These are phyloP conservation scores for Oncorhynchus keta DNA, from an alignment of 2,113 vertebrate species.

Conservation along the genomic window DNA sequence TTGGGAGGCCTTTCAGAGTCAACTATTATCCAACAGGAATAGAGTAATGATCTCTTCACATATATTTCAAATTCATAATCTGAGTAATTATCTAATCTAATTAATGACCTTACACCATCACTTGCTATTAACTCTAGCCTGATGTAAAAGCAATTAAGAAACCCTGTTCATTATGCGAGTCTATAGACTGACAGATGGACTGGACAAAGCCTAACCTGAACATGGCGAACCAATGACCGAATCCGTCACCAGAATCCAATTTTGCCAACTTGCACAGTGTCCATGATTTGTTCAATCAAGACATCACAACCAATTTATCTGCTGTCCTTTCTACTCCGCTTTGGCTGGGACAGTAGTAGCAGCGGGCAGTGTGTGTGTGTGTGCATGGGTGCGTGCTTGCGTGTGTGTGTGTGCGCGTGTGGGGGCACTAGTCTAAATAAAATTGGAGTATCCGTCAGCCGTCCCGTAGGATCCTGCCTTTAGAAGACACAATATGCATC, in stretches of 20 bases:
- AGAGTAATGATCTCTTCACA: background rate
- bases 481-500: conserved; percentile 37
- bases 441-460: conserved; percentile 65
- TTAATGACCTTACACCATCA: conserved; percentile 27
- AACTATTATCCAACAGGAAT: background rate
- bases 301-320: conserved; percentile 61
- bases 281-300: conserved; percentile 62
- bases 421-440: conserved; percentile 46
- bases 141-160: conserved; percentile 56
- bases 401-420: background rate
- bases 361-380: background rate
- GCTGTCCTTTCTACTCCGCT: conserved; percentile 7
- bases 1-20: too few species aligned
- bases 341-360: conserved; percentile 5
- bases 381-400: too few species aligned
- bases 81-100: background rate
- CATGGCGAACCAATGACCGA: conserved; percentile 39
- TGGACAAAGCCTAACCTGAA: background rate
- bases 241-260: conserved; percentile 64
- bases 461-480: conserved; percentile 59
- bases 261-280: conserved; percentile 43
- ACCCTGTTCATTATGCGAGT: conserved; percentile 53
- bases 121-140: conserved; percentile 31
- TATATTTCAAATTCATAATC: conserved; percentile 6
- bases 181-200: background rate